Evolutionary conservation across 2,888 invertebrate species (phyloP).

Genomic region (Coenonympha arcania): DNA sequence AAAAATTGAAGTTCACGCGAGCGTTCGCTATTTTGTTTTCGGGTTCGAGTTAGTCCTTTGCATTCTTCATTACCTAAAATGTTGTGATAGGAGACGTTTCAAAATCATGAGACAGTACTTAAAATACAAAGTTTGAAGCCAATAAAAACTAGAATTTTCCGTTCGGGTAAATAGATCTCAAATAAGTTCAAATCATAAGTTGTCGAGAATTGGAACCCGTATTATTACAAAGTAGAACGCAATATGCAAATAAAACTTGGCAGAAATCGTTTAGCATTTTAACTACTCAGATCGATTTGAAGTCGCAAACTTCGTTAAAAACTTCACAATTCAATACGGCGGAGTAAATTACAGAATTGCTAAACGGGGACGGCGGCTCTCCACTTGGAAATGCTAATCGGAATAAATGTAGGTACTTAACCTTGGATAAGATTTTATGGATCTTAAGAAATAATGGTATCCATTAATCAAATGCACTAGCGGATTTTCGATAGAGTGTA

Average conservation of each 20-base stretch:
- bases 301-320: slow-evolving; percentile 11
- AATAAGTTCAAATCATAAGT: background rate
- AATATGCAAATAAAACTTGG: slow-evolving; percentile 10
- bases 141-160: too few relatives aligned
- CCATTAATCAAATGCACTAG: background rate
- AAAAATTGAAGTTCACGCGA: too few relatives aligned
- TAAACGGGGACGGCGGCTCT: slow-evolving; percentile 9
- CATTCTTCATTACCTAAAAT: too few relatives aligned
- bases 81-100: too few relatives aligned
- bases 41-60: too few relatives aligned
- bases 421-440: slow-evolving; percentile 4
- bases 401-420: slow-evolving; percentile 11
- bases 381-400: slow-evolving; percentile 14
- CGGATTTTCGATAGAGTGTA: background rate
- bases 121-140: too few relatives aligned
- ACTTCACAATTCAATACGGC: slow-evolving; percentile 15
- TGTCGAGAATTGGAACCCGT: background rate
- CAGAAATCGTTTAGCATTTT: slow-evolving; percentile 11
- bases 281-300: slow-evolving; percentile 7
- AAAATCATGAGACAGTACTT: too few relatives aligned
- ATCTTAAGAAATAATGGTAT: slow-evolving; percentile 1
- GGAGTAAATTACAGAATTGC: slow-evolving; percentile 11
- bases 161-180: too few relatives aligned
- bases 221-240: slow-evolving; percentile 14
- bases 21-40: too few relatives aligned